Percentiles rank a stretch among this genome's conserved stretches.
phyloP scores from a whole-genome alignment of 2,888 invertebrate species.

The Drosophila meridiana region DNA sequence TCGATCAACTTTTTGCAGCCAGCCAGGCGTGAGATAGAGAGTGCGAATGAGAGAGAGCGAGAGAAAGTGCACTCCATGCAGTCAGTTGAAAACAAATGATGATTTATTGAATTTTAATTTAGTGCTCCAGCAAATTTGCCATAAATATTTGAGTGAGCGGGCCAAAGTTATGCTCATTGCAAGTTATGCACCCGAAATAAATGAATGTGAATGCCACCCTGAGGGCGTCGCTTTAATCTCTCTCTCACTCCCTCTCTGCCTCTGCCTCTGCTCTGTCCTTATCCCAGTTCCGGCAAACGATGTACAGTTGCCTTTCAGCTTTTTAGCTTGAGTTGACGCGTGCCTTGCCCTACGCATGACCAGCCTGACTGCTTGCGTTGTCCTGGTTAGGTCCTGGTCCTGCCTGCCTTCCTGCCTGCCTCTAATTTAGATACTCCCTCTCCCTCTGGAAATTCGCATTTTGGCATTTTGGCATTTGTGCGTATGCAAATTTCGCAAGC shows the following conservation, averaged over 20 bases:
- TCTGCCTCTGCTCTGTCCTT: background rate
- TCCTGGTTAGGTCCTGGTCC: conserved; percentile 12
- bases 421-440: conserved; percentile 30
- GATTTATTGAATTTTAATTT: conserved; percentile 83
- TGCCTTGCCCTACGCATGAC: conserved; percentile 63
- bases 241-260: background rate
- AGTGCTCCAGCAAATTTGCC: conserved; percentile 65
- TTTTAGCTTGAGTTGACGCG: conserved; percentile 62
- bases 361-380: conserved; percentile 32
- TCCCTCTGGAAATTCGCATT: conserved; percentile 39
- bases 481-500: conserved; percentile 73
- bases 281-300: background rate
- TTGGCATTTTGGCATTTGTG: conserved; percentile 54
- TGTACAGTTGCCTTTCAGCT: conserved; percentile 71
- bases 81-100: conserved; percentile 73
- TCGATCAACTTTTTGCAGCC: conserved; percentile 74
- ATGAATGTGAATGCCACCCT: conserved; percentile 36
- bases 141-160: conserved; percentile 77
- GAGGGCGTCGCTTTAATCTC: background rate
- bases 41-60: background rate
- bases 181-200: conserved; percentile 43
- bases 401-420: conserved; percentile 7
- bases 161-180: conserved; percentile 72
- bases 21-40: conserved; percentile 26
- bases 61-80: conserved; percentile 45